A percentile compares a stretch with the other conserved stretches of the same genome.
phyloP scores from a whole-genome alignment of 2,113 vertebrate species.

The Grantiella picta region DNA sequence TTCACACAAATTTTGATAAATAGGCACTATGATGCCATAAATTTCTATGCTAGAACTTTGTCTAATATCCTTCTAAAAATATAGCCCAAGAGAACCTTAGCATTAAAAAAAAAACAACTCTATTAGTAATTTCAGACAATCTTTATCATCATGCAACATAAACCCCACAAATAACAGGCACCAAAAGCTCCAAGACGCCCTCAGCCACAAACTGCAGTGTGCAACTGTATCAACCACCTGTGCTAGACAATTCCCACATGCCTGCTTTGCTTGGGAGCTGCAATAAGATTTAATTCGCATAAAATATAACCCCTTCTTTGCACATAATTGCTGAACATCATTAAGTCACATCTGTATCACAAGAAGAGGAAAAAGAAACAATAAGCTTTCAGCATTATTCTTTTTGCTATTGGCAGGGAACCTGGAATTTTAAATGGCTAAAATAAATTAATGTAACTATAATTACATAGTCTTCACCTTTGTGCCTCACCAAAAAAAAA shows the following conservation, averaged over 20 bases:
- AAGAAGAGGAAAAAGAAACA: neutral
- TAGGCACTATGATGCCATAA: neutral
- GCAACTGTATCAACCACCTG: neutral
- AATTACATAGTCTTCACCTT: neutral
- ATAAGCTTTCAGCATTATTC: neutral
- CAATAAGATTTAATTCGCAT: neutral
- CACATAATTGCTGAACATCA: neutral
- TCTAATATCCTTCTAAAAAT: neutral
- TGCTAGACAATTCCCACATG: neutral
- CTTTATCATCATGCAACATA: neutral
- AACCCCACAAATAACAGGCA: neutral
- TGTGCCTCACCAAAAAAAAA: neutral
- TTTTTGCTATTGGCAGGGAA: neutral
- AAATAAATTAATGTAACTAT: neutral
- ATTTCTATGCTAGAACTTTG: neutral
- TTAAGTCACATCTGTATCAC: neutral
- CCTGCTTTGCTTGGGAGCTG: neutral
- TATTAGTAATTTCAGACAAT: neutral
- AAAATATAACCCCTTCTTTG: constrained; percentile 17
- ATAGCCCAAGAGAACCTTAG: neutral
- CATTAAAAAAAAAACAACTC: neutral
- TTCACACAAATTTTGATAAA: neutral
- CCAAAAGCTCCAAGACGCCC: neutral
- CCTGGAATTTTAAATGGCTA: neutral
- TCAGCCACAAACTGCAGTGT: neutral